Base-by-base conservation (phyloP, 2,888 invertebrate species). In the Pycnomerus fuliginosus region DNA sequence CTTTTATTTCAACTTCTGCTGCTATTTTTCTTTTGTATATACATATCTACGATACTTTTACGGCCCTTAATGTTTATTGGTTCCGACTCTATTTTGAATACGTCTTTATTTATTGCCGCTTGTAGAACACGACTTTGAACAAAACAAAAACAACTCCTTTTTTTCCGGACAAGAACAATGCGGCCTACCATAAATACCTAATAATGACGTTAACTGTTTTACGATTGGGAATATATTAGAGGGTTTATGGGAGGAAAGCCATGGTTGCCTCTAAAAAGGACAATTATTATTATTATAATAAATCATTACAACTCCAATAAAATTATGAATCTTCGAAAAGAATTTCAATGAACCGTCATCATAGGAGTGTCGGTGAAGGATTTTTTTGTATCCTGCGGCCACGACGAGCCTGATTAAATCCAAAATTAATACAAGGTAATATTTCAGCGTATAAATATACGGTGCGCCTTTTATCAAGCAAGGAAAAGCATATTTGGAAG, bases 1-100 rank as follows among this genome's bases (percentile, higher is more conserved):
- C 17, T 55, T 56, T 48, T 54, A 50, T 56, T 49, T 51, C 32
- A 37, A 52, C 50, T 54, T 54, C n/a, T 46, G 50, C 50, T 47
- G 39, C 44, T 45, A 42, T 52, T 52, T 53, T n/a, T 55, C 50
- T 56, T 52, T 53, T 52, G 48, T 44, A 44, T 36, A 37, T 33
- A 23, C 14, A 38, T 25, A 30, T 13, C 22, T 38, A 23, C 23
- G 30, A 30, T 16, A 40, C 17, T 33, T 46, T 44, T 45, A 40
- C 47, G 44, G 41, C 43, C 42, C 36, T 47, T n/a, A 52, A 45
- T 47, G 43, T 58, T 55, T 52, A 53, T 55, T 42, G 50, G 47
- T 50, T 36, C 32, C 35, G 36, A 28, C 36, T 48, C 48, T 48
- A 48, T 53, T 48, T 52, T 52, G 49, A 51, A 51, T 51, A 48